Base-by-base conservation (phyloP, 37 sponge, comb jelly and placozoan species). In the Trichoplax adhaerens region DNA sequence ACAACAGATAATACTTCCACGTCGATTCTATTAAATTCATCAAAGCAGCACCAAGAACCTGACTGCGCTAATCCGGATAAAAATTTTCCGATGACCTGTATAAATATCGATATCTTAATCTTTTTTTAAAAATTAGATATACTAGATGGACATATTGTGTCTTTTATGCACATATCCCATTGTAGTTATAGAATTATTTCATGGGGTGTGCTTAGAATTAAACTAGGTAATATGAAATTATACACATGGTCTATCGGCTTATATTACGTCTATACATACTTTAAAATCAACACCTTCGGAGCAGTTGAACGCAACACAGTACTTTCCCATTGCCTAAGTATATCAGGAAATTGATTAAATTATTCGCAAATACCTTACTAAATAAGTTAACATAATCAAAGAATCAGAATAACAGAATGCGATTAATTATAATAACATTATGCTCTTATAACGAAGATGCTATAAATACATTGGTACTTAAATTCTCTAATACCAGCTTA, bases 1-100 rank as follows among this genome's bases (percentile, higher is more conserved):
- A 88, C 73, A 52, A 88, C 89, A 48, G 81, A 75, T 65, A 88
- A 68, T 47, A 88, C 89, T 52, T 85, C 82, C 58, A 78, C 65
- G 46, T 81, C 70, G 8, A 88, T 81, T 65, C 86, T 78, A 72
- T 88, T 85, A 64, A 88, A 88, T 71, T 88, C 89, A 70, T 88
- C 89, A 72, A 88, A 81, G 62, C 89, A 88, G 58, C 82, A 78
- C 82, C 86, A 85, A 5, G 82, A 73, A 1, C 89, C 89, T 10
- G 85, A 79, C 71, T 85, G 86, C 50, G 76, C 72, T 57, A 88
- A 60, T 6, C 89, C 89, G 64, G 85, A 84, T 70, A 85, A 82
- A 58, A 78, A 85, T 58, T 74, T 69, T 2, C 83, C 82, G 65
- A 88, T 76, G 81, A 85, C 82, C 85, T 72, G 48, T 65, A n/a